Base-by-base conservation (phyloP, 2,113 vertebrate species). In the Scolopax mira region DNA sequence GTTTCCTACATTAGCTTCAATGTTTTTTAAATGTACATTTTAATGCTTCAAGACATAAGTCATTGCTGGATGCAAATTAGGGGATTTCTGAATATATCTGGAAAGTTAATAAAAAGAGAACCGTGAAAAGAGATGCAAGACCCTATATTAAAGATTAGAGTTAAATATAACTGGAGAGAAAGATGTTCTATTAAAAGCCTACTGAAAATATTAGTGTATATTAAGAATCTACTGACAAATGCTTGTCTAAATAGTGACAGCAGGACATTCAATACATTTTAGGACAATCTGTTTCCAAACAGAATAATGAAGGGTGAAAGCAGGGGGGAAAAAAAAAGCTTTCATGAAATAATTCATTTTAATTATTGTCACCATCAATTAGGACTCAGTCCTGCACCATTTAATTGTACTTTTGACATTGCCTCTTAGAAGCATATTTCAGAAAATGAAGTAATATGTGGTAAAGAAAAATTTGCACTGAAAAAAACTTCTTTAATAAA, bases 41-140 rank as follows among this genome's bases (percentile, higher is more conserved):
- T 96, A 97, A 96, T 93, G 88, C 88, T 90, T 86, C 28, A 49
- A 95, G 84, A 69, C 48, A 11, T 71, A 94, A 93, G 66, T 79
- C 33, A 65, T 81, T 92, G 83, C 87, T 93, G 80, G 73, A 89
- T 92, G 64, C 61, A 93, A 93, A 93, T 87, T 65, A 79, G 37
- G 25, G 69, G 52, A 82, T 94, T 92, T 95, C 84, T 90, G 85
- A 96, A 90, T 90, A 42, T 90, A 88, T 95, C 62, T 88, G 72
- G 60, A 57, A 92, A 80, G 75, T 54, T 93, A 96, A 94, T 96
- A 89, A 86, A 90, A 79, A 62, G 61, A 65, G 57, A 92, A 92
- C 61, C 44, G 78, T 85, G 77, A 88, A 95, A 96, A 92, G 79
- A 86, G 44, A 89, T 69, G 75, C 69, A 90, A 92, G 88, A 75